Base-by-base conservation (phyloP, 2,113 vertebrate genomes). In the Elephas maximus region DNA sequence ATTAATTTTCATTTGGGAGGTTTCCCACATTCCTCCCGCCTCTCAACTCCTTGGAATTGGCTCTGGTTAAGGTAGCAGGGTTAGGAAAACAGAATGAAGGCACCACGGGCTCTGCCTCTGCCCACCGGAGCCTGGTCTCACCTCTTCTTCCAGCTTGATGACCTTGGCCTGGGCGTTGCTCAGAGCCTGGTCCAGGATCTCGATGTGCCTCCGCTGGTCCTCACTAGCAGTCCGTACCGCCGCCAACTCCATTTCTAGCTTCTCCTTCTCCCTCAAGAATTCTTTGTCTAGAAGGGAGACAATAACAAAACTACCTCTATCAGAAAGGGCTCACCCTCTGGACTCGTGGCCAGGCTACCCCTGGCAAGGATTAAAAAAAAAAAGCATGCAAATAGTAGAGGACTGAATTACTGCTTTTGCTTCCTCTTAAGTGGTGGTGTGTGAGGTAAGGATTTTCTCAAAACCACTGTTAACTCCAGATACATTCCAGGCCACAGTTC, bases 81-180 rank as follows among this genome's bases (percentile, higher is more conserved):
- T 62, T 48, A 83, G 80, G 88, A 73, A 73, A 71, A 14, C 8
- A 45, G 80, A 45, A 33, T 0, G 15, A 65, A 33, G 24, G 62
- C 53, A 79, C 51, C 23, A 18, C 3, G 60, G n/a, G 51, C 60
- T 80, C 90, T 53, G 71, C 5, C 57, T 14, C 17, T 8, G 1
- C 23, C 60, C 60, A 8, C 12, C 41, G 8, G 3, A 8, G 0
- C 20, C 12, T 14, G 5, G 10, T 18, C 98, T 99, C 96, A 99
- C 99, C 99, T 99, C 99, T 95, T 99, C 99, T 97, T 99, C 99
- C 97, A 99, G 98, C 94, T 98, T 99, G 98, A 99, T 98, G 96
- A 99, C 99, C 84, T 99, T 99, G 97, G 99, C 99, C 97, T 99
- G 99, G 0, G 99, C 99, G 0, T 98, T 99, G 97, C 98, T 99